Percentiles rank a stretch among this genome's conserved stretches.
Conservation (phyloP, 2,888 invertebrate genomes). For the Carpatolechia fugitivella region DNA sequence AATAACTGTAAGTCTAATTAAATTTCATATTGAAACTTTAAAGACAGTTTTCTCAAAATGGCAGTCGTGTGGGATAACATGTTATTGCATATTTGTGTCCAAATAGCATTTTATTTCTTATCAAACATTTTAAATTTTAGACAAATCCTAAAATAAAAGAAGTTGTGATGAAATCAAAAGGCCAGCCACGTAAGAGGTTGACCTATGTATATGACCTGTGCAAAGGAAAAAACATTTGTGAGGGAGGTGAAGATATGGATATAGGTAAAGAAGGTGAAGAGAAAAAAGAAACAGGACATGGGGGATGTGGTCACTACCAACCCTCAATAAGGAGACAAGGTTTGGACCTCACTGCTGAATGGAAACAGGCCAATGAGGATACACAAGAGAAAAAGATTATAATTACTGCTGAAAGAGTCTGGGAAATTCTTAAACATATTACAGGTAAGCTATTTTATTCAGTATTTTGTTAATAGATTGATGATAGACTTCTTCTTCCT, state of each 20-base stretch:
- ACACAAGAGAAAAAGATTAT: slow-evolving; percentile 97
- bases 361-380: slow-evolving; percentile 99
- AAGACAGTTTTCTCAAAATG: no score
- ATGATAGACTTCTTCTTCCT: no score
- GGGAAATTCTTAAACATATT: slow-evolving; percentile 97
- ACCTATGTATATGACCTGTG: slow-evolving; percentile 98
- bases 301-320: slow-evolving; percentile 99
- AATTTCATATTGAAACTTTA: no score
- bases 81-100: no score
- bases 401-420: slow-evolving; percentile 96
- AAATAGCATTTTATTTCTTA: background rate
- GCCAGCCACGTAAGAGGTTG: slow-evolving; percentile 95
- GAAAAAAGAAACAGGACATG: slow-evolving; percentile 84
- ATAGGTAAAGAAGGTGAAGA: slow-evolving; percentile 88
- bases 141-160: slow-evolving; percentile 96
- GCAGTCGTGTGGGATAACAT: no score
- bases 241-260: slow-evolving; percentile 99
- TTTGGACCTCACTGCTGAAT: slow-evolving; percentile 96
- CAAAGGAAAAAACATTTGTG: slow-evolving; percentile 98
- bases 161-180: slow-evolving; percentile 96
- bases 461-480: no score
- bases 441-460: slow-evolving; percentile 66
- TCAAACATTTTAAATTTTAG: slow-evolving; percentile 62
- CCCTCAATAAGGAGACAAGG: slow-evolving; percentile 94
- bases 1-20: no score